These are phyloP conservation scores for Reticulitermes speratus DNA, from an alignment of 1,140 invertebrate genomes.

Conservation along the genomic window DNA sequence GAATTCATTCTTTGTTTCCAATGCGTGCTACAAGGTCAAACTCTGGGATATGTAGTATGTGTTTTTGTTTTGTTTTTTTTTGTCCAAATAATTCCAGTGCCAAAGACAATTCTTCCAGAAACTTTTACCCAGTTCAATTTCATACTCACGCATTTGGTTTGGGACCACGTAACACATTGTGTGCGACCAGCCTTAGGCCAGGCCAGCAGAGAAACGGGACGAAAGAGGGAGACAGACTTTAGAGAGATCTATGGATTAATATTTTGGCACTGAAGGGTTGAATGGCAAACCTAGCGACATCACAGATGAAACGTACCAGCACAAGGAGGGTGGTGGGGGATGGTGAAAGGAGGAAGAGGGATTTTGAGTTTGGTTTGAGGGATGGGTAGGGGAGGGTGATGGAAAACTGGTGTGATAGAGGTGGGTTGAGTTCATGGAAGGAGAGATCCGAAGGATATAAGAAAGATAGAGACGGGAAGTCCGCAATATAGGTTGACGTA, in stretches of 20 bases:
- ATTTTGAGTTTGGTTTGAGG: conserved; percentile 5
- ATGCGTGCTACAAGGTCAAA: too few species aligned
- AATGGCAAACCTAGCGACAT: conserved; percentile 30
- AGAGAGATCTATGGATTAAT: conserved; percentile 35
- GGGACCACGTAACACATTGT: background rate
- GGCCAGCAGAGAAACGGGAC: background rate
- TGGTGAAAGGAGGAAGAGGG: conserved; percentile 13
- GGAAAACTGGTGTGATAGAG: conserved; percentile 11
- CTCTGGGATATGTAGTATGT: too few species aligned
- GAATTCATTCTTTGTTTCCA: too few species aligned
- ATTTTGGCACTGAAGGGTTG: conserved; percentile 35
- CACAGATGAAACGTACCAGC: conserved; percentile 28
- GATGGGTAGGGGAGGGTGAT: conserved; percentile 8
- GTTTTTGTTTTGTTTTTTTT: too few species aligned
- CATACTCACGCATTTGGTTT: background rate
- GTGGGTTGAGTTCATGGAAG: background rate
- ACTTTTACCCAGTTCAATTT: background rate
- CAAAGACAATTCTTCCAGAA: background rate
- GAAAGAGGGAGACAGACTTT: conserved; percentile 18
- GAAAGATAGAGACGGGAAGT: conserved; percentile 2
- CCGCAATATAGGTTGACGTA: conserved; percentile 20
- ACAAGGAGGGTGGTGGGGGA: background rate
- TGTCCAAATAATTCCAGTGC: background rate
- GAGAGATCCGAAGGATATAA: conserved; percentile 8
- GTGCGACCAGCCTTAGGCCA: conserved; percentile 21